Evolutionary conservation across 2,113 vertebrate genomes (phyloP).

Genomic region (Rhizomys pruinosus): DNA sequence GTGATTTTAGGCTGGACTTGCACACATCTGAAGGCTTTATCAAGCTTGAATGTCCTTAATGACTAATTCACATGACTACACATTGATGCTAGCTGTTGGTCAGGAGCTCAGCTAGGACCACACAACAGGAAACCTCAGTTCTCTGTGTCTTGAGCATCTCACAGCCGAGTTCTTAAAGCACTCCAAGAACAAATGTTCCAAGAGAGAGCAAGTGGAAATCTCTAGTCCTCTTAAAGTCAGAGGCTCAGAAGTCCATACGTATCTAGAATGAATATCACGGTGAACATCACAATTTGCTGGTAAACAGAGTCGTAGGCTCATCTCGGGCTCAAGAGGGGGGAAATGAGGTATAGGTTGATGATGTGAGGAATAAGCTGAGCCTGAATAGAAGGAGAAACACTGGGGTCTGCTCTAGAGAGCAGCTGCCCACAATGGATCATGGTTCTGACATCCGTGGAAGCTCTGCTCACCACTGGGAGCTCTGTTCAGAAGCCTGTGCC

Average conservation of each 20-base stretch:
- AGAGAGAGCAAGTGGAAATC: background rate
- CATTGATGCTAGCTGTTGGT: background rate
- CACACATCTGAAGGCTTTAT: background rate
- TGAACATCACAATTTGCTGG: too few species aligned
- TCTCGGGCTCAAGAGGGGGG: background rate
- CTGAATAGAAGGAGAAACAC: background rate
- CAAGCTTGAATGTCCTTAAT: background rate
- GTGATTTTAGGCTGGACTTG: background rate
- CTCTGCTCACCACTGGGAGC: background rate
- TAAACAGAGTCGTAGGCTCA: background rate
- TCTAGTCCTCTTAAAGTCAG: background rate
- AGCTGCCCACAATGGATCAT: background rate
- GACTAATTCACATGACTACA: background rate
- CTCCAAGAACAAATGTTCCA: background rate
- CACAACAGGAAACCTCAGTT: background rate
- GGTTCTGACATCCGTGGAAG: background rate
- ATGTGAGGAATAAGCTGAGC: background rate
- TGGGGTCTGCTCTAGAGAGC: background rate
- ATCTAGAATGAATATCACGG: too few species aligned
- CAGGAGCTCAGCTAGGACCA: background rate
- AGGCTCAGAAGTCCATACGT: background rate
- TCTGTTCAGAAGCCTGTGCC: too few species aligned
- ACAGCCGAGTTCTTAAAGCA: background rate
- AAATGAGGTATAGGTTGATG: background rate
- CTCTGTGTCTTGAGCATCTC: background rate